Evolutionary conservation across 1,140 invertebrate species (phyloP).

Genomic region (Pogonomyrmex barbatus): DNA sequence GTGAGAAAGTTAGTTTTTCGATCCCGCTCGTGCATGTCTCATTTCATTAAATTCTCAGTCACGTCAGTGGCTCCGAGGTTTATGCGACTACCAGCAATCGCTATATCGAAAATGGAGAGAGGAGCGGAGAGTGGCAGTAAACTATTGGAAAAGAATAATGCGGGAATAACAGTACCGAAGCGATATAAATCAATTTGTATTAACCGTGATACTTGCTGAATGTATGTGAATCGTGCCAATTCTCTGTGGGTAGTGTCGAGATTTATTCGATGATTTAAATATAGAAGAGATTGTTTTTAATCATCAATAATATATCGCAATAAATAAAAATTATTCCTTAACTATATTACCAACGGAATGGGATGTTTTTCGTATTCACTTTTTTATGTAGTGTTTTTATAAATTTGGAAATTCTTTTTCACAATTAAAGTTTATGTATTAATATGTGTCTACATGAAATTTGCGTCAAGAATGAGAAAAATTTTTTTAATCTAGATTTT

Average conservation of each 20-base stretch:
- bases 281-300: too few relatives aligned
- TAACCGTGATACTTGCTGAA: neutral
- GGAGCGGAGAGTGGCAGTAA: neutral
- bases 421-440: too few relatives aligned
- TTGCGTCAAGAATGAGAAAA: too few relatives aligned
- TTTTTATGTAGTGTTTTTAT: too few relatives aligned
- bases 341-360: too few relatives aligned
- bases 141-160: constrained; percentile 59
- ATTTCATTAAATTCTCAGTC: constrained; percentile 81
- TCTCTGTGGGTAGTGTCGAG: neutral
- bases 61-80: constrained; percentile 77
- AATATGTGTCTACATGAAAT: too few relatives aligned
- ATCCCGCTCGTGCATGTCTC: constrained; percentile 74
- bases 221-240: neutral
- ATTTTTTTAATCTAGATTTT: too few relatives aligned
- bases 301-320: too few relatives aligned
- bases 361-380: too few relatives aligned
- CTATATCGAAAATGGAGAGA: constrained; percentile 69
- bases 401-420: too few relatives aligned
- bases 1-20: constrained; percentile 83
- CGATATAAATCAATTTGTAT: constrained; percentile 24
- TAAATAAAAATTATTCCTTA: too few relatives aligned
- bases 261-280: neutral
- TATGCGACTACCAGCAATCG: constrained; percentile 72
- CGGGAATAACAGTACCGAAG: constrained; percentile 7